Evolutionary conservation across 1,140 invertebrate genomes (phyloP), one percentile per base, ranked within the genome.

Genomic region (Drosophila fuyamai): DNA sequence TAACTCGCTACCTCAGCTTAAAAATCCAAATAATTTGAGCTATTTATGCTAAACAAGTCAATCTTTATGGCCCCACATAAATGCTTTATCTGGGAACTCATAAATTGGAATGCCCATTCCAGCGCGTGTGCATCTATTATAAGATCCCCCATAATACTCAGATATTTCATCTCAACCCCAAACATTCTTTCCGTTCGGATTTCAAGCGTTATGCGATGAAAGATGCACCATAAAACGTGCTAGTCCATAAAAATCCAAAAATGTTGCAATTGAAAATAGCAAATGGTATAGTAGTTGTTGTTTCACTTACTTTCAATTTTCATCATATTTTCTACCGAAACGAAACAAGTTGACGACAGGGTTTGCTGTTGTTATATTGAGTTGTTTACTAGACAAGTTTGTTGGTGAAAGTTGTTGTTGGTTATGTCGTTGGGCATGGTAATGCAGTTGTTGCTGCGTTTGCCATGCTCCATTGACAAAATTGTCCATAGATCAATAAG

Each of bases 401-500:
- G 47, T 70, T 47, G 61, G 65, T 67, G 61, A 67, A 67, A 67
- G 63, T 79, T 66, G 60, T 57, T 80, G 61, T 57, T 65, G 54
- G 29, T 32, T 32, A 27, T 47, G 46, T 48, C 14, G 48, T 65
- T 41, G 56, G 46, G 14, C 43, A 44, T 18, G 43, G 36, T 47
- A 29, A 32, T 35, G 8, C 10, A 29, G 47, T 23, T 65, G 57
- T 18, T 78, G 44, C 7, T 65, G 43, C 32, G 18, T 46, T 66
- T 58, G 77, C 50, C 54, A 66, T 62, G 60, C 46, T 76, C 16
- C 61, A 80, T 84, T 81, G 66, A 77, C 54, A 74, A 84, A 73
- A 79, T 68, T 61, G 61, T 58, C 23, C 62, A 58, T 61, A 85
- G 79, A 81, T 81, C 76, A 85, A 68, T 81, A 54, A 77, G 55